Evolutionary conservation across 2,888 invertebrate genomes (phyloP).

Genomic region (Chydorus sphaericus): DNA sequence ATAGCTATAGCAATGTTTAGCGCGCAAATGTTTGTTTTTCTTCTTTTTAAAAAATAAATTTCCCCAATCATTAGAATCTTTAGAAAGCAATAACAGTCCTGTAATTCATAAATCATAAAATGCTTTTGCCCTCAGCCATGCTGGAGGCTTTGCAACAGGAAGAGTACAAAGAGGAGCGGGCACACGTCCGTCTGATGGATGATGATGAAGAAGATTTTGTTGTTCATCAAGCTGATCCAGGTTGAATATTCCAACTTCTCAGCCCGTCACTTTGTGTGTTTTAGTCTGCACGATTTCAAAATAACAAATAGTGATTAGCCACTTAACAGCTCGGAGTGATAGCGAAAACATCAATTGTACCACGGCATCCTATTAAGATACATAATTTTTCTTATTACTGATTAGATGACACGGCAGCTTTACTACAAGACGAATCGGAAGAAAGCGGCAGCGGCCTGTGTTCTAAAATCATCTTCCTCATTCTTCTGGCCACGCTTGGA

Average conservation of each 20-base stretch:
- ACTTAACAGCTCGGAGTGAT: background rate
- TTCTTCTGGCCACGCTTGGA: slow-evolving; percentile 51
- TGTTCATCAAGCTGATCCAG: background rate
- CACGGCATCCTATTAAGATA: too few species aligned
- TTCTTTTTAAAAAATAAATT: too few species aligned
- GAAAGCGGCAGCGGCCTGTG: slow-evolving; percentile 58
- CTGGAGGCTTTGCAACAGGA: slow-evolving; percentile 15
- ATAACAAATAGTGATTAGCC: background rate
- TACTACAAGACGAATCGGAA: too few species aligned
- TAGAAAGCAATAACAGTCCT: too few species aligned
- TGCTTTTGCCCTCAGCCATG: too few species aligned
- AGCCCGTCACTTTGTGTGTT: background rate
- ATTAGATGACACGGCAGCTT: background rate
- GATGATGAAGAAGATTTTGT: slow-evolving; percentile 14
- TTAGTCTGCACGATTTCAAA: background rate
- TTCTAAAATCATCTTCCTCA: slow-evolving; percentile 67
- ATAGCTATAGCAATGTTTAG: too few species aligned
- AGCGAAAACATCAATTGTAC: too few species aligned
- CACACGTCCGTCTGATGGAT: background rate
- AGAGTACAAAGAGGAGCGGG: slow-evolving; percentile 15
- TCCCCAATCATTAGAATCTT: too few species aligned
- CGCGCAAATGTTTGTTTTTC: too few species aligned
- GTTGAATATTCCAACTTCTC: too few species aligned
- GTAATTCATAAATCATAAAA: too few species aligned
- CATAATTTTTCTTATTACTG: background rate